phyloP scores from a whole-genome alignment of 2,888 invertebrate genomes.

The Melikaiella ostensackeni region DNA sequence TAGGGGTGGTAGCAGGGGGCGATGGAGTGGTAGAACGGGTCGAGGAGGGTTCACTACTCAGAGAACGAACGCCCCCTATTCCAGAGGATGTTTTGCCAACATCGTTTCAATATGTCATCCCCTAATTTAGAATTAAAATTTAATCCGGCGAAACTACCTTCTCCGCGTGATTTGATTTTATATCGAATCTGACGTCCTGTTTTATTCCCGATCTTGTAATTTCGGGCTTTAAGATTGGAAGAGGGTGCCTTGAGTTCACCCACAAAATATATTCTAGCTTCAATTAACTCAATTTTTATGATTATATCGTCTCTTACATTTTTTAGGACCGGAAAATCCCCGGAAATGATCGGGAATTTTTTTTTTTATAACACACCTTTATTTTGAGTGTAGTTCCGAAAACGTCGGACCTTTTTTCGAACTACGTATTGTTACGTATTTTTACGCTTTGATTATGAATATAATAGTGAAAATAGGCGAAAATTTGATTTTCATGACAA shows the following conservation, averaged over 20 bases:
- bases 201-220: conserved; percentile 42
- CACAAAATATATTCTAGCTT: neutral
- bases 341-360: too few relatives aligned
- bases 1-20: conserved; percentile 58
- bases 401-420: too few relatives aligned
- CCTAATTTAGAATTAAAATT: conserved; percentile 76
- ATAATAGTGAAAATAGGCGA: too few relatives aligned
- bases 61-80: conserved; percentile 53
- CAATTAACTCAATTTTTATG: neutral
- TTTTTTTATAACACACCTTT: too few relatives aligned
- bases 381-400: too few relatives aligned
- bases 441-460: too few relatives aligned
- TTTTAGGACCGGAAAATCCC: too few relatives aligned
- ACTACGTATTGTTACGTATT: too few relatives aligned
- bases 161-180: conserved; percentile 68
- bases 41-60: conserved; percentile 46
- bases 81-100: conserved; percentile 64
- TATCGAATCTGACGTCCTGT: conserved; percentile 65
- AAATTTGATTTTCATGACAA: too few relatives aligned
- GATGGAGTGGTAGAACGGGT: conserved; percentile 32
- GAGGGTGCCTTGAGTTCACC: neutral
- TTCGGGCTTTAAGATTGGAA: neutral
- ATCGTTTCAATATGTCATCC: conserved; percentile 74
- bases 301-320: neutral
- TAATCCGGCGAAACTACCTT: conserved; percentile 65